Percentiles rank a stretch among this genome's conserved stretches.
Conservation (phyloP, 2,113 vertebrate species). For the Hippocampus zosterae region DNA sequence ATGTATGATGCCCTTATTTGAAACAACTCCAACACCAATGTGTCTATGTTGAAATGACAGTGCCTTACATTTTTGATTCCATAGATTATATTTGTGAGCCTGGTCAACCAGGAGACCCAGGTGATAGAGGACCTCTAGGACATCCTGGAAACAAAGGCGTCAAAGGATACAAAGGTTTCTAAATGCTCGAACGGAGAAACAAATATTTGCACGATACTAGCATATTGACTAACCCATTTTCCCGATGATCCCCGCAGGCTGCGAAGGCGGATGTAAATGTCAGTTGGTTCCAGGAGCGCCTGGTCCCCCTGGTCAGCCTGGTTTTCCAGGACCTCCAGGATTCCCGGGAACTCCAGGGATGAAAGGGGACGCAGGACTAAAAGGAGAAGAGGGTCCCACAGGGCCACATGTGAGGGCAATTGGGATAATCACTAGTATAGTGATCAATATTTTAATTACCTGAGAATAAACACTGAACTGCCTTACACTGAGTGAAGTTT, state of each 20-base stretch:
- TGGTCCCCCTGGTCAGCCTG: constrained; percentile 39
- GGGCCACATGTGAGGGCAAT: constrained; percentile 40
- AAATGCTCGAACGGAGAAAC: background rate
- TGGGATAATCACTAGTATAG: background rate
- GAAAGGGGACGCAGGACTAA: constrained; percentile 69
- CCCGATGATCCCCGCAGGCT: constrained; percentile 28
- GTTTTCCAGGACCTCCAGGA: constrained; percentile 43
- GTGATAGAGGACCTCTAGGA: constrained; percentile 37
- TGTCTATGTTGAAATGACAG: background rate
- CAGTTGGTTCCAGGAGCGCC: background rate
- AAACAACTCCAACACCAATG: background rate
- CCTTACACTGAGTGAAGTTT: too few species aligned
- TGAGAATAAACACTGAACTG: too few species aligned
- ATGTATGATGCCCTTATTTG: constrained; percentile 8
- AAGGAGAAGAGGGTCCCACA: constrained; percentile 26
- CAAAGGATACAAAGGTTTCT: constrained; percentile 52
- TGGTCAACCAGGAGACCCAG: constrained; percentile 38
- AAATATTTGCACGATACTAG: background rate
- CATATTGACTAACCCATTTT: background rate
- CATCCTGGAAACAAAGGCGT: constrained; percentile 30
- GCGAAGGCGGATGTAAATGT: constrained; percentile 41
- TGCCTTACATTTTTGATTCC: background rate
- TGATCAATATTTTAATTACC: background rate
- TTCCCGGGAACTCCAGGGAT: constrained; percentile 71
- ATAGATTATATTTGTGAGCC: constrained; percentile 52